Evolutionary conservation across 2,113 vertebrate genomes (phyloP).

Genomic region (Pavo muticus): DNA sequence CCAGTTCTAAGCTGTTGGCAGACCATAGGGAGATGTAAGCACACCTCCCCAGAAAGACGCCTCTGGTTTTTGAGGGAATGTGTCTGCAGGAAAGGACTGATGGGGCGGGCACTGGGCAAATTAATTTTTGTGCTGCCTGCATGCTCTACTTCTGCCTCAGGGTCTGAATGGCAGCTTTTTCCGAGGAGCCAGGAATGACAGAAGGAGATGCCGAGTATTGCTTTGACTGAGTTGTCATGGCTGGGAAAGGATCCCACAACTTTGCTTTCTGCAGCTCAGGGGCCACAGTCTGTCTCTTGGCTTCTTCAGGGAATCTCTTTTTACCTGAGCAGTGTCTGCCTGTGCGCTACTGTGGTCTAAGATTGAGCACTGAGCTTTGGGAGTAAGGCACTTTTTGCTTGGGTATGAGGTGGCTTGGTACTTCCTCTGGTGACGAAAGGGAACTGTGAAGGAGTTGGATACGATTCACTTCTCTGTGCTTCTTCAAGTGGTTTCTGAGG

Average conservation of each 20-base stretch:
- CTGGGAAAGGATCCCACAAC: not conserved
- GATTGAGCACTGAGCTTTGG: too few relatives aligned
- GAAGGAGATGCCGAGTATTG: not conserved
- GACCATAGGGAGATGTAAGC: not conserved
- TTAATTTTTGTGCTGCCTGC: not conserved
- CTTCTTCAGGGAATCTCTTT: not conserved
- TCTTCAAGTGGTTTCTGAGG: not conserved
- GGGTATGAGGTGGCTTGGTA: not conserved
- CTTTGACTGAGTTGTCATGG: not conserved
- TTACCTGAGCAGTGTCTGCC: not conserved
- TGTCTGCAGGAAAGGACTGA: not conserved
- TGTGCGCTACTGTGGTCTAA: not conserved
- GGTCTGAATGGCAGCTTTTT: not conserved
- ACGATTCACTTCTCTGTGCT: not conserved
- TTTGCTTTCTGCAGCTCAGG: not conserved
- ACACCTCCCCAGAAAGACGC: accelerated
- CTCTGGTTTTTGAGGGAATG: not conserved
- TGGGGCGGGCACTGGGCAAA: not conserved
- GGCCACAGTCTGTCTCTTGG: not conserved
- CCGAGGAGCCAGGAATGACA: not conserved
- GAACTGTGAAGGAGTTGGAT: not conserved
- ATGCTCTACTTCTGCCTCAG: not conserved
- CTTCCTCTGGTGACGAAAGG: not conserved
- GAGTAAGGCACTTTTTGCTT: not conserved
- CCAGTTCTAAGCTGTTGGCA: not conserved